Evolutionary conservation across 1,140 invertebrate genomes (phyloP), one percentile per base, ranked within the genome.

Genomic region (Magallana gigas): DNA sequence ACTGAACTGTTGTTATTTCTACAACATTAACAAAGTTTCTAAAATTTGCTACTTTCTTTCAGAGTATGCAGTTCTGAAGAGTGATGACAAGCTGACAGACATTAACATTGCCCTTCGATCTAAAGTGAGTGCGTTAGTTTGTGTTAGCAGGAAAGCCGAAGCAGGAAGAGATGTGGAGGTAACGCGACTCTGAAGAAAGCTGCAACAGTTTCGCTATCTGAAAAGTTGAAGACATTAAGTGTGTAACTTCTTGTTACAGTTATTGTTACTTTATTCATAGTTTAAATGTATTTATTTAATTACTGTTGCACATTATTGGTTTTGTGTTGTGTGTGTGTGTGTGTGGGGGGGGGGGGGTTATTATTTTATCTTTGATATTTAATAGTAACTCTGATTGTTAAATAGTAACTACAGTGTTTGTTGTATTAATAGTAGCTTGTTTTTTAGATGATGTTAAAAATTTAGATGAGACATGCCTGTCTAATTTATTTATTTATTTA

Each of bases 61-160:
- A 76, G 68, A 76, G 11, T 76, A 76, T 76, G 68, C 68, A 76
- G 68, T 76, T 23, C n/a, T 76, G n/a, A 76, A 18, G 18, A 36
- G 68, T 18, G 29, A 36, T 11, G 68, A 76, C 9, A 76, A 76
- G 18, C 12, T 76, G 8, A 76, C 11, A 1, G 68, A 76, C 68
- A 76, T 76, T 18, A 76, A 76, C n/a, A 12, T 76, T 76, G 11
- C 68, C 11, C 18, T 76, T 16, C 11, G 68, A 18, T 76, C 68
- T 11, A 76, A 76, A 76, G 29, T 76, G 68, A 76, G 68, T 18
- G 68, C 68, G n/a, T 76, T 76, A 36, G 68, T 76, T 12, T 76
- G 68, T 18, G 18, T 18, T 18, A 76, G 68, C 18, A 76, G 18
- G 29, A 76, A 36, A 36, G 1, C 1, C 0, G 8, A 16, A 12